Base-by-base conservation (phyloP, 2,888 invertebrate genomes). In the Thecocarcelia acutangulata region DNA sequence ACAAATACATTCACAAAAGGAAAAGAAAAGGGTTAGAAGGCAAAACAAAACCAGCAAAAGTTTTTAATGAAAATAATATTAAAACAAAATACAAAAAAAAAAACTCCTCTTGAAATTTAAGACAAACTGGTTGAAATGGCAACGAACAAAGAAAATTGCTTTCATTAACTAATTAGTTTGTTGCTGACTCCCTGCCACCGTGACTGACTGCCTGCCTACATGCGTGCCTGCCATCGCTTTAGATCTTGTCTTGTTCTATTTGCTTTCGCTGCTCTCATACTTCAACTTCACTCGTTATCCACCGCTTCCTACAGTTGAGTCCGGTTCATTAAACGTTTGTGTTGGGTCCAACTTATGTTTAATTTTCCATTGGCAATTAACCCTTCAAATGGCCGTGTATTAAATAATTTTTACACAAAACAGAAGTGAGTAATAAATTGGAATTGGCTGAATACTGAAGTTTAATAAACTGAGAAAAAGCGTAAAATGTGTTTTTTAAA, bases 121-220 rank as follows among this genome's bases (percentile, higher is more conserved):
- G 54, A 70, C 70, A 64, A 76, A 83, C 48, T 56, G 74, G 75
- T 73, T 78, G 78, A 80, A 80, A 80, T 84, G 80, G 74, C 75
- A 59, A 73, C 76, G 83, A 83, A 78, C 80, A 80, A 83, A 83
- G 78, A 75, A 83, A 78, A 83, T 73, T 78, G 78, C 80, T 78
- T 80, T 83, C 83, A 83, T 84, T 84, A 84, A 76, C 84, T 84
- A 84, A 84, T 84, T 84, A 84, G 78, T 80, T 84, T 84, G 50
- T 28, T 73, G 46, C 61, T 63, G 76, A 42, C 17, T 68, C 37
- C 40, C 17, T 54, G 50, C 40, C 33, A 12, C 13, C 17, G 13
- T 58, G 40, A 17, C 2, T 2, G 24, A 15, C 2, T 19, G 33
- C 40, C 58, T 13, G n/a, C 42, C 56, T 40, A n/a, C n/a, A n/a